phyloP scores from a whole-genome alignment of 2,888 invertebrate species.

The Calephelis perditalis region DNA sequence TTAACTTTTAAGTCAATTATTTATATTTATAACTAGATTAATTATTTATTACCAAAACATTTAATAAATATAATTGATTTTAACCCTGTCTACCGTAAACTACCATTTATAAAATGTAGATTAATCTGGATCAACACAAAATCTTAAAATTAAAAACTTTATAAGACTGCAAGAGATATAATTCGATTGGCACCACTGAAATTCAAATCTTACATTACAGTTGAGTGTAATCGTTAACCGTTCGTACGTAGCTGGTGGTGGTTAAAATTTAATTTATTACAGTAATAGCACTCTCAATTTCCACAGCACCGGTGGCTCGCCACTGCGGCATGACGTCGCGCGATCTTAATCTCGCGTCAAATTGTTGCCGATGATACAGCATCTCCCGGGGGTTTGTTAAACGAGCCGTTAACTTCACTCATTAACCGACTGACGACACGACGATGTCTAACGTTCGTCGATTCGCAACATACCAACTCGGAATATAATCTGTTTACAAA shows the following conservation, averaged over 20 bases:
- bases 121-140: no score
- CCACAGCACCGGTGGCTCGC: slow-evolving; percentile 27
- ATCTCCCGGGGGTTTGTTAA: slow-evolving; percentile 45
- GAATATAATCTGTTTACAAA: background rate
- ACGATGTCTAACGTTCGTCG: background rate
- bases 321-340: slow-evolving; percentile 46
- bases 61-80: no score
- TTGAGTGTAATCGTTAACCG: slow-evolving; percentile 34
- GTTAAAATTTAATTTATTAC: slow-evolving; percentile 26
- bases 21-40: no score
- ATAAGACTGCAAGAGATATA: no score
- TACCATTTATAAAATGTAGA: no score
- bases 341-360: slow-evolving; percentile 57
- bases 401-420: slow-evolving; percentile 61
- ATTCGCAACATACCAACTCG: background rate
- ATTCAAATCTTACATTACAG: background rate
- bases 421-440: slow-evolving; percentile 38
- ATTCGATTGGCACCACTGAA: background rate
- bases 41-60: no score
- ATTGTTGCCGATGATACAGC: slow-evolving; percentile 52
- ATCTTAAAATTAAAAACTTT: no score
- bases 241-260: background rate
- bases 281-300: slow-evolving; percentile 30
- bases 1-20: no score
- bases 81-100: no score